Conservation (phyloP, 2,113 vertebrate genomes). For the Crotalus viridis region DNA sequence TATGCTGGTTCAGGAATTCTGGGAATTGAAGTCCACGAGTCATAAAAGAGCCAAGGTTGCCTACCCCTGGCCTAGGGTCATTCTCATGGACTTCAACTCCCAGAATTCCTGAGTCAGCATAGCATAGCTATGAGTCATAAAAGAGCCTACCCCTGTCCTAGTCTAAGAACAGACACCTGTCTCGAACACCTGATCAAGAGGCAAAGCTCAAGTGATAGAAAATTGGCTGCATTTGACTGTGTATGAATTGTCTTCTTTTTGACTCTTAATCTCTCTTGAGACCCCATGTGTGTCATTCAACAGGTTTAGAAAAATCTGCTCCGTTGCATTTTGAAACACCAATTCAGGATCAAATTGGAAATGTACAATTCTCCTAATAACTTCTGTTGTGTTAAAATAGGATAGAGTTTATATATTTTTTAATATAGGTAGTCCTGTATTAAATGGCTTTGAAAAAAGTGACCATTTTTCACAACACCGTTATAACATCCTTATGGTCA, state of each 20-base stretch:
- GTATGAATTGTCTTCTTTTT: not conserved
- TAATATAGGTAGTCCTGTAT: not conserved
- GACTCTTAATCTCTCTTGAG: not conserved
- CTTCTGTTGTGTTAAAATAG: not conserved
- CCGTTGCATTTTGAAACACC: not conserved
- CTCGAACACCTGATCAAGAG: not conserved
- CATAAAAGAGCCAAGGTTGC: too few species aligned
- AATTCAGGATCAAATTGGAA: not conserved
- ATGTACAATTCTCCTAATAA: not conserved
- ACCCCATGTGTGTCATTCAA: not conserved
- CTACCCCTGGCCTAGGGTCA: too few species aligned
- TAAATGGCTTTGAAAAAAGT: not conserved
- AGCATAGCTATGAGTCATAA: too few species aligned
- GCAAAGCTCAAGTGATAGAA: not conserved
- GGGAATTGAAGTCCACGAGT: too few species aligned
- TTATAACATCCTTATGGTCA: not conserved
- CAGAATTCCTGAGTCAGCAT: too few species aligned
- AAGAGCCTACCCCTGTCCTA: not conserved
- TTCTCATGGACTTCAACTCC: too few species aligned
- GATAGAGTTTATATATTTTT: not conserved
- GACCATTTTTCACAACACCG: not conserved
- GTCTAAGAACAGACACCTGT: not conserved
- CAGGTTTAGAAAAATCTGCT: not conserved
- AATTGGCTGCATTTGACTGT: not conserved
- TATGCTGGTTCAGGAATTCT: too few species aligned